Evolutionary conservation across 2,888 invertebrate genomes (phyloP), one percentile per base, ranked within the genome.

Genomic region (Cyclophora albipunctata): DNA sequence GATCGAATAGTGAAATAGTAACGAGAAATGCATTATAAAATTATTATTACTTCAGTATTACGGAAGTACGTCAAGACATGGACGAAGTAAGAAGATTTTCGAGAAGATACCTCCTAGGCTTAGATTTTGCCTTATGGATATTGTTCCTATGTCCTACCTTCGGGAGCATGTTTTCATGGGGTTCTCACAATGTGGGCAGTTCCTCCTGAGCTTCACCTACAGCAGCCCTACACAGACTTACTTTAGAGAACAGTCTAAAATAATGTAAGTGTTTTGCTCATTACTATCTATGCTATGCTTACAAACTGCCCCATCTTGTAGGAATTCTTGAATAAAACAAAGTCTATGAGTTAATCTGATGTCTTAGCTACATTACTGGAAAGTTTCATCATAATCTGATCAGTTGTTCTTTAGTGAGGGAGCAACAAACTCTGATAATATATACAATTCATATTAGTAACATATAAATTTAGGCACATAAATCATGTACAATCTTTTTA

Each of bases 141-240:
- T 92, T 46, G 89, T 92, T 51, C 91, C 91, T 7, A 84, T 81
- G 62, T 82, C 83, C 44, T 90, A 87, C 64, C 77, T 91, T 50
- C 80, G 87, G 64, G 96, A 96, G 60, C 97, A 98, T 78, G 93
- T 97, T 59, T 96, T 96, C 74, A 95, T 98, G 93, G 98, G 98
- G 4, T 94, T 98, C 73, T 96, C 96, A n/a, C 94, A 96, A 66
- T 97, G 97, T 78, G 97, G 98, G 7, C 95, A 96, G 82, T 98
- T 94, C 86, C 91, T 98, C 58, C 89, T 98, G 63, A 97, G 97
- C 58, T 98, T 97, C 81, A 96, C 95, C 1, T 92, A 91, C 69
- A 90, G 73, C 65, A 78, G 83, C 60, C 87, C 87, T 40, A 85
- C 85, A 42, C 90, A 90, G 62, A 84, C 84, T 53, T 90, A 89